Percentiles rank a stretch among this genome's conserved stretches.
Evolutionary conservation across 2,797 vertebrate genomes (phyloP).

Genomic region (Tympanoctomys barrerae): DNA sequence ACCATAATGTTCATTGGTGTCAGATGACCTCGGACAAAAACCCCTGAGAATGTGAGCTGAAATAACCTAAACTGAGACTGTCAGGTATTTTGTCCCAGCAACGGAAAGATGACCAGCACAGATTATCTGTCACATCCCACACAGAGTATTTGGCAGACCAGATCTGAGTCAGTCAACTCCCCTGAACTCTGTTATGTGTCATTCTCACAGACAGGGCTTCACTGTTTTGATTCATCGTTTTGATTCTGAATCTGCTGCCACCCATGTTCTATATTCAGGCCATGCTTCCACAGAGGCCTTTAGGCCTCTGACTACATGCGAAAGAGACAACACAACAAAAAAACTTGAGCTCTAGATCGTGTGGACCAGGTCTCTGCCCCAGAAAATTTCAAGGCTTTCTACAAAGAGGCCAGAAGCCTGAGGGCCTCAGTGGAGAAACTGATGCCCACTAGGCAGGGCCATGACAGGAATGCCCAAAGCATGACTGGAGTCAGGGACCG

Average conservation of each 20-base stretch:
- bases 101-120: neutral
- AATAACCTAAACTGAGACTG: neutral
- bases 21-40: neutral
- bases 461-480: accelerated
- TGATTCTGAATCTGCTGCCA: neutral
- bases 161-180: neutral
- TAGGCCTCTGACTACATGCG: neutral
- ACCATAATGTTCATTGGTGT: neutral
- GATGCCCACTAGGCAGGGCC: neutral
- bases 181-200: neutral
- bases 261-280: neutral
- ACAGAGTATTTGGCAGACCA: neutral
- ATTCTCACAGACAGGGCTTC: neutral
- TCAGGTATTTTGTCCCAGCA: neutral
- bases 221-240: neutral
- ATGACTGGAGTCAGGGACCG: neutral
- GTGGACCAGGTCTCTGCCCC: neutral
- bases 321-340: neutral
- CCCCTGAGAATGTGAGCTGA: neutral
- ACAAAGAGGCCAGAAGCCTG: neutral
- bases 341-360: accelerated
- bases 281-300: neutral
- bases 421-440: neutral
- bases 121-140: neutral
- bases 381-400: neutral